Percentiles rank a stretch among this genome's conserved stretches.
These are phyloP conservation scores for Mus musculus DNA, from an alignment of 2,113 vertebrate genomes.

Conservation along the genomic window DNA sequence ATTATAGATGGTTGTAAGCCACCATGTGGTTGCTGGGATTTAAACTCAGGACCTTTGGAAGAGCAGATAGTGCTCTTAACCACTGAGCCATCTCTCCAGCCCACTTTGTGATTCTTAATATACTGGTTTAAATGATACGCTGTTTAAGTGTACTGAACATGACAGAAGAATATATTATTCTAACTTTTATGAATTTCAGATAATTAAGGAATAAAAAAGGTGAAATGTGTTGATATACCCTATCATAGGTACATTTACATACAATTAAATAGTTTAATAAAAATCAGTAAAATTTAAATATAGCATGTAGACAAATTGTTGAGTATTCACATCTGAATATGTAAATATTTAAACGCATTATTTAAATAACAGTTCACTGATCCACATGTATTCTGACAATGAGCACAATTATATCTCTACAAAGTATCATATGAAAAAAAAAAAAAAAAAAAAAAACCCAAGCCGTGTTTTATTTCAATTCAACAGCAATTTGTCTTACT, in stretches of 20 bases:
- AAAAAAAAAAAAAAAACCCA: not conserved
- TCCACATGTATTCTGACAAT: not conserved
- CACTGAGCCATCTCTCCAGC: no score
- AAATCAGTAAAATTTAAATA: not conserved
- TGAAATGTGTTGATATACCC: not conserved
- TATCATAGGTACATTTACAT: not conserved
- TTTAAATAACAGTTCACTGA: not conserved
- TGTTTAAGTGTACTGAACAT: fast-evolving
- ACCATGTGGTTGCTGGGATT: no score
- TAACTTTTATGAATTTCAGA: not conserved
- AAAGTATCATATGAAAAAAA: not conserved
- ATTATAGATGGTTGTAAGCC: no score
- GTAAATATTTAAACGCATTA: not conserved
- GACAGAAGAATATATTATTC: not conserved
- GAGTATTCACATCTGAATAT: not conserved
- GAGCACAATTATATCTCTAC: not conserved
- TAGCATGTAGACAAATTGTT: not conserved
- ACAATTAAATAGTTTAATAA: not conserved
- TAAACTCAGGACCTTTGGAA: no score
- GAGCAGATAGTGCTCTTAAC: no score
- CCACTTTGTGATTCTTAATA: not conserved
- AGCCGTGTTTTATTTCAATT: not conserved
- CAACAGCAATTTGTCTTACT: not conserved
- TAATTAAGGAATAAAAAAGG: not conserved
- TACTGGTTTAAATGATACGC: not conserved